Conservation (phyloP, 2,888 invertebrate genomes). For the Tenthredo mesomela region DNA sequence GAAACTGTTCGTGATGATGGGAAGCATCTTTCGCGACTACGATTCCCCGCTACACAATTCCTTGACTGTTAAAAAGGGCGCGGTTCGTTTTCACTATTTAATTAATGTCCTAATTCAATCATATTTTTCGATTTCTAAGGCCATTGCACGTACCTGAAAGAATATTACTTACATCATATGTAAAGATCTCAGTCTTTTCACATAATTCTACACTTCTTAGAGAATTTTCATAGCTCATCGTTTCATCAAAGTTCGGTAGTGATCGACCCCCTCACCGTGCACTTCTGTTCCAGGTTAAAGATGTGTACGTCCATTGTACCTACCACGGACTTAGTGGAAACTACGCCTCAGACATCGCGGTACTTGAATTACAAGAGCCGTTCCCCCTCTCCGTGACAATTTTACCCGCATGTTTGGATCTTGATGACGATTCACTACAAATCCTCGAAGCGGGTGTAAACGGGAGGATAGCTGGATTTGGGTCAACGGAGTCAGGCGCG, state of each 20-base stretch:
- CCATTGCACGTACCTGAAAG: too few species aligned
- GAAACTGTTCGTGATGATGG: slow-evolving; percentile 68
- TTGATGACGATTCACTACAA: slow-evolving; percentile 56
- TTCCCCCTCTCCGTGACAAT: slow-evolving; percentile 66
- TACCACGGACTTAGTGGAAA: slow-evolving; percentile 67
- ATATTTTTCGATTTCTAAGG: too few species aligned
- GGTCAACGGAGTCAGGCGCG: slow-evolving; percentile 66
- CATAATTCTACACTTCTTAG: too few species aligned
- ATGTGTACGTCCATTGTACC: slow-evolving; percentile 61
- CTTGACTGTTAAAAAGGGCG: background rate
- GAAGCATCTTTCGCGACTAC: slow-evolving; percentile 73
- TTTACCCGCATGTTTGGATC: slow-evolving; percentile 71
- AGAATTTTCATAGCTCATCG: too few species aligned
- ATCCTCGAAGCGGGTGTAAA: slow-evolving; percentile 64
- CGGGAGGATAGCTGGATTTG: slow-evolving; percentile 74
- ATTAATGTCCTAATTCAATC: too few species aligned
- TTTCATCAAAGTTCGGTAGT: too few species aligned
- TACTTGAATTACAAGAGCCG: slow-evolving; percentile 65
- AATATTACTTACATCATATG: too few species aligned
- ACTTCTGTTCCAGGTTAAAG: slow-evolving; percentile 70
- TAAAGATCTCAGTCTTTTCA: too few species aligned
- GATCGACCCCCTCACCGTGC: background rate
- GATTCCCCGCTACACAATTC: slow-evolving; percentile 54
- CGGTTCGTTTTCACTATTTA: too few species aligned
- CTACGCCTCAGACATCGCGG: slow-evolving; percentile 71